Evolutionary conservation across 2,797 vertebrate species (phyloP), one percentile per base, ranked within the genome.

Genomic region (Trachops cirrhosus): DNA sequence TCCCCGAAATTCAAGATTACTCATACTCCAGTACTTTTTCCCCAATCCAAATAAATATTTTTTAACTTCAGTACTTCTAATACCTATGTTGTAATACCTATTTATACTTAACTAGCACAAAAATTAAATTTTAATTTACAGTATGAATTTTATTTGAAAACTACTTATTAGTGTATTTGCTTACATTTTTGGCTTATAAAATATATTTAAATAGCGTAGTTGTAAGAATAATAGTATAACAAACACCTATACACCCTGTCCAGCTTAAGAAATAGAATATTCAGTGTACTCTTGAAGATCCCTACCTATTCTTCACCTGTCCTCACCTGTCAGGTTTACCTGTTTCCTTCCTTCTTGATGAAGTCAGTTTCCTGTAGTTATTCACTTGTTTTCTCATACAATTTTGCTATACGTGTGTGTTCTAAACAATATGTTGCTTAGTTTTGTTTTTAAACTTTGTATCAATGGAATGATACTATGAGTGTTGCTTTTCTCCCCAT

Each of bases 121-220:
- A 78, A 41, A 79, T 46, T 86, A 7, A n/a, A 59, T 93, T 79
- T 93, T 41, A 48, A 41, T 39, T 71, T 74, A 32, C 79, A 71
- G 24, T 59, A 71, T 89, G 26, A 89, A 71, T 93, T 73, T 79
- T 32, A 73, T 86, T 89, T 90, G 50, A 77, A 86, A 86, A 59
- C 39, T 37, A 39, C 29, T 86, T 5, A 54, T 84, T 89, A 37
- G 41, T 80, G 39, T 68, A 80, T 57, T 62, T 85, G 64, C 19
- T 79, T 89, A 67, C 22, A 54, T 89, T 67, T 95, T 92, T 78
- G 64, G 32, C 71, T 46, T 44, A 37, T 71, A 52, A 89, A 89
- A 64, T 75, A 84, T 44, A 34, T 41, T 37, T 57, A 37, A 68
- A 85, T 50, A 92, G 12, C 22, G 0, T 16, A 70, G 19, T 86